These are phyloP conservation scores for Poecilia wingei DNA, from an alignment of 2,797 vertebrate genomes.

Conservation along the genomic window DNA sequence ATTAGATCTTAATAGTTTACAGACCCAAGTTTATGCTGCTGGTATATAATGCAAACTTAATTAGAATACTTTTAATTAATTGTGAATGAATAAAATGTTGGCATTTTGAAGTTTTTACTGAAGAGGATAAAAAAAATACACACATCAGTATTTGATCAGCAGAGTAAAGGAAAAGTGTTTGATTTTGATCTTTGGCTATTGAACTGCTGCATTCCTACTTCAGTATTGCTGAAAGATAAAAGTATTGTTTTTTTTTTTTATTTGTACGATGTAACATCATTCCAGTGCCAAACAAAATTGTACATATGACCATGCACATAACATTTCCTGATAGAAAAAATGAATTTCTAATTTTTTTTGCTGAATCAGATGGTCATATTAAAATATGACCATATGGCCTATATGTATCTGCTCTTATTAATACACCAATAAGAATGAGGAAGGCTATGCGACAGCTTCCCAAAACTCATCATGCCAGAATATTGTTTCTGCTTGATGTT, in stretches of 20 bases:
- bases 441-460: background rate
- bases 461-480: background rate
- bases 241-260: background rate
- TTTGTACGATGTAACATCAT: background rate
- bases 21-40: background rate
- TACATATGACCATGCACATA: background rate
- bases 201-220: background rate
- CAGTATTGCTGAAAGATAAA: background rate
- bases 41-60: background rate
- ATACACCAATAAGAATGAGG: background rate
- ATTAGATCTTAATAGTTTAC: background rate
- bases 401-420: background rate
- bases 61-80: background rate
- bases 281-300: background rate
- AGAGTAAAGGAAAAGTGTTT: background rate
- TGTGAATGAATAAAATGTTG: background rate
- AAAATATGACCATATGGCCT: background rate
- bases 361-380: background rate
- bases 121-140: background rate
- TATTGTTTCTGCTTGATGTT: background rate
- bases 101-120: background rate
- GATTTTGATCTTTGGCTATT: background rate
- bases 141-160: background rate
- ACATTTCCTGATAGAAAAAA: background rate
- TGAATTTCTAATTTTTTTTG: background rate